Base-by-base conservation (phyloP, 2,888 invertebrate species). In the Ichneumoninae sp. region DNA sequence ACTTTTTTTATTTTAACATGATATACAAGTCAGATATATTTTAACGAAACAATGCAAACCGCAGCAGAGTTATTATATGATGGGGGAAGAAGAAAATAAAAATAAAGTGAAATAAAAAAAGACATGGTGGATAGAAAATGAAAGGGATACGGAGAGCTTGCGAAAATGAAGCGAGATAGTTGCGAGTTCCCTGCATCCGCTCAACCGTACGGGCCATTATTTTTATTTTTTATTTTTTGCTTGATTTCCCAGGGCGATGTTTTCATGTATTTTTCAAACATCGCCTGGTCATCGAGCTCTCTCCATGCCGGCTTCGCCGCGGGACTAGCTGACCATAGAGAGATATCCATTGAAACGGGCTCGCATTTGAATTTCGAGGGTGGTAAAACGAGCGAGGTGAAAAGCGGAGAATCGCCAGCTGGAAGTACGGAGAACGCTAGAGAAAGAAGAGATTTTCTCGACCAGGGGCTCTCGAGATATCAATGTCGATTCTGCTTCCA, bases 201-300 rank as follows among this genome's bases (percentile, higher is more conserved):
- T 22, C n/a, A 66, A 36, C 60, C 13, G 22, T 22, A 4, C 33
- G 26, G 10, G 30, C 63, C 33, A 60, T 60, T 60, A 30, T 30
- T 63, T 33, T 63, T 60, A 26, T 60, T 33, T 57, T 63, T 70
- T 81, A 54, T 65, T 81, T 50, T 81, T 50, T 68, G 40, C 30
- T 70, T 81, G 81, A 81, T 81, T 81, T 81, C 81, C 81, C 81
- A 47, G 71, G 81, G 81, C 76, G 81, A 81, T 70, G 76, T 76
- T 81, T 81, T 76, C 76, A 81, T 81, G 81, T 81, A 81, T 81
- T 81, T 81, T 81, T 70, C 81, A 76, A 81, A 76, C 65, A 75
- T 69, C 22, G 68, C 60, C 10, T 33, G 19, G 60, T 19, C 52
- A 52, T 65, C 66, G 50, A 57, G 47, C 74, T 66, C 54, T 26